phyloP scores from a whole-genome alignment of 2,797 vertebrate species.

The Chaetodon trifasciatus region DNA sequence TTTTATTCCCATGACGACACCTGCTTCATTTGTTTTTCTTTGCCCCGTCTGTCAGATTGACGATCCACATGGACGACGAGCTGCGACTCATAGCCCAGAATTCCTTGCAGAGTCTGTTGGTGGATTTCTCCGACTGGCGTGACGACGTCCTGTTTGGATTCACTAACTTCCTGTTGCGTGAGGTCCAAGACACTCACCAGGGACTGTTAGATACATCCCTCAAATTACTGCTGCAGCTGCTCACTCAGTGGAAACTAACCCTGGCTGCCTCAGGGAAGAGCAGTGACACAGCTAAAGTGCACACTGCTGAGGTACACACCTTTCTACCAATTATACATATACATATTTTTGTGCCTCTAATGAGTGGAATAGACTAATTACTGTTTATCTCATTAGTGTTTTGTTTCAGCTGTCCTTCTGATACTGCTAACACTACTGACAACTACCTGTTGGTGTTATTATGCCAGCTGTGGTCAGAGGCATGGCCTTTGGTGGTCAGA shows the following conservation, averaged over 20 bases:
- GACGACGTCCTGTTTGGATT: slow-evolving; percentile 97
- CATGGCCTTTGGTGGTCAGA: too few species aligned
- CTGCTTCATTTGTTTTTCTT: slow-evolving; percentile 1
- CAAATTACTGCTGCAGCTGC: slow-evolving; percentile 95
- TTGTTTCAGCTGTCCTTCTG: not conserved
- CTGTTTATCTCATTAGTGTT: not conserved
- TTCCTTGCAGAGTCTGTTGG: slow-evolving; percentile 95
- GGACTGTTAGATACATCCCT: slow-evolving; percentile 93
- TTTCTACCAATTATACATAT: not conserved
- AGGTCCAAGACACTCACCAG: slow-evolving; percentile 95
- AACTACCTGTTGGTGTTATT: not conserved
- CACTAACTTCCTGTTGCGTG: slow-evolving; percentile 94
- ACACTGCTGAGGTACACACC: slow-evolving; percentile 77
- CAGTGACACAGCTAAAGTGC: slow-evolving; percentile 62
- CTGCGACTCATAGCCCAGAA: slow-evolving; percentile 97
- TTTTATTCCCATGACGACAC: not conserved
- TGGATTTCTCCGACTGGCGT: slow-evolving; percentile 97
- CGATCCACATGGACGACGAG: slow-evolving; percentile 99
- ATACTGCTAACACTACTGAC: not conserved
- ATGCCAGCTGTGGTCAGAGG: too few species aligned
- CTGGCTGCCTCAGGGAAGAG: slow-evolving; percentile 85
- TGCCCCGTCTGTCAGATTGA: slow-evolving; percentile 84
- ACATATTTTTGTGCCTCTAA: not conserved
- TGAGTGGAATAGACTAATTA: not conserved
- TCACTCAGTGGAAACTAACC: slow-evolving; percentile 96